Base-by-base conservation (phyloP, 1,140 invertebrate species). In the Caerostris darwini region DNA sequence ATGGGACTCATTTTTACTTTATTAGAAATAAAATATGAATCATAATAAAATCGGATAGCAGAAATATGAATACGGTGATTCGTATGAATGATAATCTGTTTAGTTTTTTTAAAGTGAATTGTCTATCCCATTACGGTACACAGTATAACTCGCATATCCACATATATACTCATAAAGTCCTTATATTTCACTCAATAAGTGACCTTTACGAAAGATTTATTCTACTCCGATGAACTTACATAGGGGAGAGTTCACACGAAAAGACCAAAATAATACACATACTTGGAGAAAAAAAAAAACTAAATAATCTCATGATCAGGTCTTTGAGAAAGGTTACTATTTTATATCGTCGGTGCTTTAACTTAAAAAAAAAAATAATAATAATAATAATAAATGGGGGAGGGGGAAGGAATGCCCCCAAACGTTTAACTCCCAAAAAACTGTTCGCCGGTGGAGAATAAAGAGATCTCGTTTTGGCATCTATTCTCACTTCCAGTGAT, bases 381-480 rank as follows among this genome's bases (percentile, higher is more conserved):
- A 56, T 57, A 58, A 17, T 12, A 85, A 8, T 17, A 58, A 6
- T 19, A 17, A 57, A 19, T 8, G 19, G 50, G 19, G 19, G 57
- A 53, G 7, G 8, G 57, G 54, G 54, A n/a, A 19, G 2, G 50
- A 83, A 57, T 19, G 6, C 53, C 57, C 57, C 54, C 82, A 58
- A 58, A 77, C 82, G 17, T 85, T 85, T 85, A 85, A 58, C 54
- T 56, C 82, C 19, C 54, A 14, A 34, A 34, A 85, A 85, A 85
- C 57, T n/a, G 82, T 85, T 58, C 53, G 56, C 56, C 54, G 57
- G 54, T 57, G 10, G 71, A 77, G 57, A 19, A 85, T 56, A 85
- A 58, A 85, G 82, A 85, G 82, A 85, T 85, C 82, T 85, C 10
- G 82, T 85, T 56, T 56, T 58, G 57, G 54, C 82, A 56, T 58